Conservation (phyloP, 2,888 invertebrate species). For the Aspidapion aeneum region DNA sequence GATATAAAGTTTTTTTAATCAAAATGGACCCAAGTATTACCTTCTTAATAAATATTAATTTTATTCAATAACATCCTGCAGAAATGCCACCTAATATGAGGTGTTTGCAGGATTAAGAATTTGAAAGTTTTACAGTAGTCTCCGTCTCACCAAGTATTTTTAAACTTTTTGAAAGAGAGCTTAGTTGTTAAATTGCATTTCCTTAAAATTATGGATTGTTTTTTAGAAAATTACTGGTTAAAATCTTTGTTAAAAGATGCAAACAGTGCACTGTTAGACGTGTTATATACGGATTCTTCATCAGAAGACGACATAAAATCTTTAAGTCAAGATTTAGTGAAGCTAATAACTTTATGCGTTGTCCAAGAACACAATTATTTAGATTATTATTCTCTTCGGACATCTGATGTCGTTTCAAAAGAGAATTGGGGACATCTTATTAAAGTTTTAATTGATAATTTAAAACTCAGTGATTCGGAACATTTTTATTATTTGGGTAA, state of each 20-base stretch:
- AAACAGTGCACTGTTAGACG: constrained; percentile 35
- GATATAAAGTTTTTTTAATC: no score
- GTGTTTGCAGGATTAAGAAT: not conserved
- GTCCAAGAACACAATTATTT: constrained; percentile 39
- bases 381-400: constrained; percentile 30
- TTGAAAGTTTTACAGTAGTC: no score
- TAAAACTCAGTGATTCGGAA: constrained; percentile 51
- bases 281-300: constrained; percentile 34
- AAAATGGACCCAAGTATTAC: no score
- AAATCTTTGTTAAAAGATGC: constrained; percentile 38
- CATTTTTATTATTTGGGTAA: constrained; percentile 57
- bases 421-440: constrained; percentile 48
- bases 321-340: constrained; percentile 42
- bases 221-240: constrained; percentile 41
- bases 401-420: constrained; percentile 17
- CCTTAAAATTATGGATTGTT: no score
- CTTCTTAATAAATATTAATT: no score
- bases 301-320: constrained; percentile 35
- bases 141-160: no score
- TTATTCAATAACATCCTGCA: constrained; percentile 1
- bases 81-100: not conserved
- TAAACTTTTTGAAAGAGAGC: no score
- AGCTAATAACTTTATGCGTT: constrained; percentile 43
- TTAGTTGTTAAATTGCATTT: no score
- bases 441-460: constrained; percentile 49